Conservation (phyloP, 2,888 invertebrate genomes). For the Dichetophora obliterata region DNA sequence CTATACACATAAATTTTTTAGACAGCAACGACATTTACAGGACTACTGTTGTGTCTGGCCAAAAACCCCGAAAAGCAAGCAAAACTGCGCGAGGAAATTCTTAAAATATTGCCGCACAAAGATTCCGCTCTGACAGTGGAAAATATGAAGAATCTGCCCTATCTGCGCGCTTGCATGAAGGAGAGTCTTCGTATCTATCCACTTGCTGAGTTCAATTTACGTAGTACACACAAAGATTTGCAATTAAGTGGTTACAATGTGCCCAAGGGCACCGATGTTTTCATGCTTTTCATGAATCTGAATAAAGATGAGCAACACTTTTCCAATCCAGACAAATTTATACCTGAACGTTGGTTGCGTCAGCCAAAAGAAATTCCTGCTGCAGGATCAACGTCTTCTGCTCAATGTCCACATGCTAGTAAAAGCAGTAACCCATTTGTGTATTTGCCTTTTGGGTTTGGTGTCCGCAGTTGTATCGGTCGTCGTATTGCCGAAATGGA, state of each 20-base stretch:
- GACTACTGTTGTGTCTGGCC: constrained; percentile 70
- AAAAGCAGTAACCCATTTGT: constrained; percentile 50
- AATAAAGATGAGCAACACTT: constrained; percentile 72
- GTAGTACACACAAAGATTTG: constrained; percentile 73
- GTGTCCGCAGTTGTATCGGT: constrained; percentile 79
- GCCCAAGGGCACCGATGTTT: constrained; percentile 77
- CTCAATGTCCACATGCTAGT: not conserved
- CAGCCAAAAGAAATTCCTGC: not conserved
- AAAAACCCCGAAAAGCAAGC: constrained; percentile 76
- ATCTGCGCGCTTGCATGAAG: constrained; percentile 81
- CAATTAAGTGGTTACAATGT: constrained; percentile 76
- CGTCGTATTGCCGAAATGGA: constrained; percentile 82
- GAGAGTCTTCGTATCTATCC: constrained; percentile 78
- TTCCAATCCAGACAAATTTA: constrained; percentile 43
- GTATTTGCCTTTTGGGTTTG: constrained; percentile 78
- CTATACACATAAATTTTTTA: constrained; percentile 46
- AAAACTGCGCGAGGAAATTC: constrained; percentile 74
- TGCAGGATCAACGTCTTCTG: no score
- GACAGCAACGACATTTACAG: constrained; percentile 58
- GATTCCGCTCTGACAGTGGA: constrained; percentile 69
- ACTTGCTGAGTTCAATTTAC: constrained; percentile 72
- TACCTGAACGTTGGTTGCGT: constrained; percentile 53
- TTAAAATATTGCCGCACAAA: constrained; percentile 59
- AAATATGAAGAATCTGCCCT: constrained; percentile 72
- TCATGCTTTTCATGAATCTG: constrained; percentile 75